Evolutionary conservation across 2,113 vertebrate genomes (phyloP).

Genomic region (Smithornis capensis): DNA sequence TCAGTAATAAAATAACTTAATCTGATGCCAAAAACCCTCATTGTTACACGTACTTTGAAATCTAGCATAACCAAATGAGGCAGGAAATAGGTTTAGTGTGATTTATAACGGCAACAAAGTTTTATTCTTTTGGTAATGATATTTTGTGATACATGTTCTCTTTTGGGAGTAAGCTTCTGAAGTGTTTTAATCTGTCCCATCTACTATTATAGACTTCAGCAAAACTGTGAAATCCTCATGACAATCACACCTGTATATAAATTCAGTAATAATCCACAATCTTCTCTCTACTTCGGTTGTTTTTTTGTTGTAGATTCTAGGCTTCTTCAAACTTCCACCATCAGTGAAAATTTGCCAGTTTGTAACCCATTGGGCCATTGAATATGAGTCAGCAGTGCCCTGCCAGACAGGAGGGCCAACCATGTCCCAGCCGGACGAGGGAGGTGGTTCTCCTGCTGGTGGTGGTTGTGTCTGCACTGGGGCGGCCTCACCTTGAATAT

Average conservation of each 20-base stretch:
- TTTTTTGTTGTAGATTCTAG: not conserved
- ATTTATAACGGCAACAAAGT: not conserved
- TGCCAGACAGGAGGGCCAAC: not conserved
- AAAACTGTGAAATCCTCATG: not conserved
- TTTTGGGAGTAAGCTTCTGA: not conserved
- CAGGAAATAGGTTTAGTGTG: not conserved
- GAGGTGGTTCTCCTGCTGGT: not conserved
- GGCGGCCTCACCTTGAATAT: not conserved
- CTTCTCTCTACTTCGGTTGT: not conserved
- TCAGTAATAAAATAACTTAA: not conserved
- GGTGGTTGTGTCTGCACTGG: not conserved
- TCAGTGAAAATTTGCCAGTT: not conserved
- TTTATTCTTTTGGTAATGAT: not conserved
- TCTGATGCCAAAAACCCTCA: not conserved
- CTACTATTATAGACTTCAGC: not conserved
- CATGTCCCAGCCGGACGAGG: not conserved
- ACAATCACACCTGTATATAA: not conserved
- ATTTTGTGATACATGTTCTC: not conserved
- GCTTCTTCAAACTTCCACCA: not conserved
- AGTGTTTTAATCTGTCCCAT: slow-evolving; percentile 2
- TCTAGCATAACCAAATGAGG: not conserved
- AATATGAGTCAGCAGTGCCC: not conserved
- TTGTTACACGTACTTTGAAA: not conserved
- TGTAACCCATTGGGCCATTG: not conserved
- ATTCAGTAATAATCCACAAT: not conserved